phyloP scores from a whole-genome alignment of 2,797 vertebrate genomes.

The Neosilurus mollespiculum region DNA sequence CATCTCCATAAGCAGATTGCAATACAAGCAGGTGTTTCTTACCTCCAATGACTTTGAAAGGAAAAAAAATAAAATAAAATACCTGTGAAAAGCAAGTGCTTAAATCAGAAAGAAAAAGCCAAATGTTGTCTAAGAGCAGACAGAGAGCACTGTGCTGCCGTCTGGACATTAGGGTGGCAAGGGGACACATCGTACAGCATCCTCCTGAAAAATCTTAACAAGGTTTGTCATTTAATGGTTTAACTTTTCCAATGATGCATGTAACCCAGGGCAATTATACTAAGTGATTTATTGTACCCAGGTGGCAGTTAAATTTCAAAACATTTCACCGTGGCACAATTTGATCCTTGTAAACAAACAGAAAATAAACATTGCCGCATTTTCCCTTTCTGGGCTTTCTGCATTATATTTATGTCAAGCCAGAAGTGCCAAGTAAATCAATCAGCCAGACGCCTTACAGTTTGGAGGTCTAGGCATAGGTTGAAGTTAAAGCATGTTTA shows the following conservation, averaged over 20 bases:
- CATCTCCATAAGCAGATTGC: slow-evolving; percentile 39
- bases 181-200: slow-evolving; percentile 50
- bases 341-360: slow-evolving; percentile 73
- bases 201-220: slow-evolving; percentile 63
- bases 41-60: slow-evolving; percentile 43
- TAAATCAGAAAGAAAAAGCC: slow-evolving; percentile 52
- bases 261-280: slow-evolving; percentile 68
- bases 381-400: slow-evolving; percentile 62
- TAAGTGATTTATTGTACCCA: slow-evolving; percentile 74
- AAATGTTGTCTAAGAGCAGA: slow-evolving; percentile 60
- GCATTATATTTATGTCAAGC: slow-evolving; percentile 73
- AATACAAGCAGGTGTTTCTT: slow-evolving; percentile 63
- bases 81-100: slow-evolving; percentile 33
- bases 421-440: slow-evolving; percentile 83
- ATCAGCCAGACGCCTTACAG: slow-evolving; percentile 79
- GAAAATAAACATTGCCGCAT: slow-evolving; percentile 65
- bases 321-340: slow-evolving; percentile 62
- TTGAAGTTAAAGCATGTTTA: slow-evolving; percentile 79
- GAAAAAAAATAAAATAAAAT: slow-evolving; percentile 41
- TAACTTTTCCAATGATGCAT: slow-evolving; percentile 74
- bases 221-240: slow-evolving; percentile 74
- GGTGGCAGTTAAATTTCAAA: slow-evolving; percentile 60
- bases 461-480: slow-evolving; percentile 69
- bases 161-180: slow-evolving; percentile 37
- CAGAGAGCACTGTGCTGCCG: slow-evolving; percentile 60